Conservation (phyloP, 2,888 invertebrate genomes). For the Stenchaetothrips biformis region DNA sequence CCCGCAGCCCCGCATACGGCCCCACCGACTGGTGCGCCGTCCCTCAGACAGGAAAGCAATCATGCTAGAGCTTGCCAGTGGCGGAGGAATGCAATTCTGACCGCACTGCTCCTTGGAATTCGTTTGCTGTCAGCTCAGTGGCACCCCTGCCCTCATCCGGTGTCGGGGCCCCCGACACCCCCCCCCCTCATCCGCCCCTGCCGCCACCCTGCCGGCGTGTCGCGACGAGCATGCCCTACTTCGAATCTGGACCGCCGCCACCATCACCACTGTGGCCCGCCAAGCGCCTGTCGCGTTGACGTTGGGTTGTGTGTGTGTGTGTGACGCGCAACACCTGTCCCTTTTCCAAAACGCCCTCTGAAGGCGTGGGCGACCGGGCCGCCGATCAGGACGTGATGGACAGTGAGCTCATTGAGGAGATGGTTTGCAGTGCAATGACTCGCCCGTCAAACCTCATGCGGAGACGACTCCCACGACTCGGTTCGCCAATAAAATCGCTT, state of each 20-base stretch:
- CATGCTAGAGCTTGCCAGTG: neutral
- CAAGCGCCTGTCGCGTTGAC: neutral
- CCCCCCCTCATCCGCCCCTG: neutral
- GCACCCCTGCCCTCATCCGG: conserved; percentile 4
- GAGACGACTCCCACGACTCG: too few species aligned
- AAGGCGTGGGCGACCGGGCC: too few species aligned
- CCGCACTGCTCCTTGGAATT: conserved; percentile 19
- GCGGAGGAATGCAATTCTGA: conserved; percentile 6
- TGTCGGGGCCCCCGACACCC: neutral
- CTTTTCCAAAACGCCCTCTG: neutral
- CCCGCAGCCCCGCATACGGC: too few species aligned
- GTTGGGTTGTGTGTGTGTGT: neutral
- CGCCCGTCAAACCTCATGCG: too few species aligned
- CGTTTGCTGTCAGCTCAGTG: conserved; percentile 24
- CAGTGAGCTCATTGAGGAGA: too few species aligned
- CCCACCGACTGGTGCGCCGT: neutral
- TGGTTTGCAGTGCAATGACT: too few species aligned
- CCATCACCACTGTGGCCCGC: neutral
- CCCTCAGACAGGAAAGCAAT: neutral
- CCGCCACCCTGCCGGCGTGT: neutral
- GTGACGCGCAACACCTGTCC: neutral
- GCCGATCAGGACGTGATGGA: too few species aligned
- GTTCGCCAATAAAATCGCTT: too few species aligned
- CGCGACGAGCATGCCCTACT: neutral
- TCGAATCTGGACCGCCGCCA: neutral